Base-by-base conservation (phyloP, 2,797 vertebrate species). In the Cirrhinus molitorella region DNA sequence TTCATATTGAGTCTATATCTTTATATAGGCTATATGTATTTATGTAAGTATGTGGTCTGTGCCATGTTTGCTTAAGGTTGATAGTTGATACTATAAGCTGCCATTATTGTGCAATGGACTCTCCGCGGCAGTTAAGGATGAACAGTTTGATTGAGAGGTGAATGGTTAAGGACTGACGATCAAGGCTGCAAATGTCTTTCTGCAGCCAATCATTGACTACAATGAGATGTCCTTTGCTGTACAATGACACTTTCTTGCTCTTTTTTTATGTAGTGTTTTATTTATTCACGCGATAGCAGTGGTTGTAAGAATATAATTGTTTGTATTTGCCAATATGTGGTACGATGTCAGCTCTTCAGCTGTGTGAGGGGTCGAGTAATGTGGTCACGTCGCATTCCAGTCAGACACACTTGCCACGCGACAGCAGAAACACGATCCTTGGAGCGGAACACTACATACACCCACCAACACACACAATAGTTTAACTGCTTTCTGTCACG, bases 381-480 rank as follows among this genome's bases (percentile, higher is more conserved):
- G 68, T 85, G 80, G 83, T 87, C 67, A 83, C 67, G 74, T 83
- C 63, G 49, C 82, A 87, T 88, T 88, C 87, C 87, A 85, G 75
- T 73, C 17, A 75, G 73, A 3, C 84, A 63, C 86, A 81, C 84
- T 81, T 17, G 84, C 84, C 87, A 88, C 87, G 85, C 87, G 87
- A 85, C 88, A 84, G 74, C 80, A 76, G 85, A 83, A 87, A 87
- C 85, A 84, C 61, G 79, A 89, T 85, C 84, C 70, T 83, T 31
- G 19, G 68, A 78, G 70, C 47, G 43, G 80, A 81, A 81, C 77
- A 81, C 83, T 34, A 83, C 40, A 55, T 25, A 49, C 80, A 83
- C 61, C 31, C 67, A 79, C 74, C 66, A 80, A 57, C 23, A 84
- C 72, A 63, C 65, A 83, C 76, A 77, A 73, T 23, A 13, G 34